phyloP scores from a whole-genome alignment of 2,888 invertebrate genomes.

The Tenthredo notha region DNA sequence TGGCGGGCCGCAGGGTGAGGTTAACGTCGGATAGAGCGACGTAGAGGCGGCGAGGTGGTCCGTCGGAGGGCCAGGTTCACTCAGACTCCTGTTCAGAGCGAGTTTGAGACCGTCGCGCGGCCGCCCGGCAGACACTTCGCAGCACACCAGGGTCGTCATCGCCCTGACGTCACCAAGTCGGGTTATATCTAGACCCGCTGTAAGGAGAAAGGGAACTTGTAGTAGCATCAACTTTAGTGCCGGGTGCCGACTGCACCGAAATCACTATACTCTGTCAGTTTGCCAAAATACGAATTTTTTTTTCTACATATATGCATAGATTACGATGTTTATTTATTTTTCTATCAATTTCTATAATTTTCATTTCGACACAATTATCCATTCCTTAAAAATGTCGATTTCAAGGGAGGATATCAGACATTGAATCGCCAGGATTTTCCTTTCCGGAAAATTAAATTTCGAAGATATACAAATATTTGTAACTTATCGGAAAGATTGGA shows the following conservation, averaged over 20 bases:
- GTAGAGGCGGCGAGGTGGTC: constrained; percentile 67
- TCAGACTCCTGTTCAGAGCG: constrained; percentile 81
- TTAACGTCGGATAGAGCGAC: constrained; percentile 60
- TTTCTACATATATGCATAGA: neutral
- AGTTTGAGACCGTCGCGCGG: constrained; percentile 81
- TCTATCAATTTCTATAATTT: neutral
- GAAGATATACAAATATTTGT: too few species aligned
- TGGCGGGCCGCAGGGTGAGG: constrained; percentile 73
- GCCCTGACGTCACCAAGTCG: constrained; percentile 52
- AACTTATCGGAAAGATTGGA: too few species aligned
- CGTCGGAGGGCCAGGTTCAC: constrained; percentile 80
- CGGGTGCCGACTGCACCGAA: constrained; percentile 51
- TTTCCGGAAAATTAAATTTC: too few species aligned
- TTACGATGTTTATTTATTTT: neutral
- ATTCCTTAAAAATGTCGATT: neutral
- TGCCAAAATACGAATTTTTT: constrained; percentile 18
- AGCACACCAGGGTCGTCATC: constrained; percentile 80
- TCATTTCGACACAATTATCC: neutral
- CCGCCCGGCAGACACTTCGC: constrained; percentile 77
- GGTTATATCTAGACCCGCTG: constrained; percentile 77
- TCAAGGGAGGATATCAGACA: neutral
- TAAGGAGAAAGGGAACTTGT: constrained; percentile 54
- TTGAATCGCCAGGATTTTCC: neutral
- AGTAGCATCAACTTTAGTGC: constrained; percentile 45
- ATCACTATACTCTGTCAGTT: constrained; percentile 21